These are phyloP conservation scores for Iselma pallidipennis DNA, from an alignment of 2,888 invertebrate species.

Conservation along the genomic window DNA sequence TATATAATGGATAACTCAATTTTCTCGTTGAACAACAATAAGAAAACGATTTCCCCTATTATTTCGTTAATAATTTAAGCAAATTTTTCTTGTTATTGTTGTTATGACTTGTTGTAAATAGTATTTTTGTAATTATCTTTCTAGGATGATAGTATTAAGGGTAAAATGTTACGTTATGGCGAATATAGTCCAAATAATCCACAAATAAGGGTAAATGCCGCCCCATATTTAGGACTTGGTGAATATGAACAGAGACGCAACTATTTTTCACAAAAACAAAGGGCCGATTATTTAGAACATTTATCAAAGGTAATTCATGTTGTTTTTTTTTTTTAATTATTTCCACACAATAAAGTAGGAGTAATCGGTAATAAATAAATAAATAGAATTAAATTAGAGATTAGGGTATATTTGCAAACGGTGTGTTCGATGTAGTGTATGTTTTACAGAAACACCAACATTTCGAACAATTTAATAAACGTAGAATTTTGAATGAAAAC, in stretches of 20 bases:
- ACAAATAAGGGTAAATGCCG: constrained; percentile 54
- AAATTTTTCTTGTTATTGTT: background rate
- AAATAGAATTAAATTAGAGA: background rate
- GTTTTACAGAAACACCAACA: constrained; percentile 44
- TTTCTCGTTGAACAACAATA: too few species aligned
- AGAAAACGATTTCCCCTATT: too few species aligned
- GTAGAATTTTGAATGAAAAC: constrained; percentile 29
- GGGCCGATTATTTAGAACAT: constrained; percentile 63
- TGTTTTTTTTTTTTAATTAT: background rate
- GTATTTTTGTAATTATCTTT: constrained; percentile 10
- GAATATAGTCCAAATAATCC: constrained; percentile 68
- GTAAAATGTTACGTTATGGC: constrained; percentile 62
- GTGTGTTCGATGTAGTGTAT: background rate
- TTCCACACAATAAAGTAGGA: too few species aligned
- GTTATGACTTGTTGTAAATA: background rate
- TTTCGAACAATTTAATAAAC: constrained; percentile 36
- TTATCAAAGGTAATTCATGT: constrained; percentile 58
- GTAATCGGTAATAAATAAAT: too few species aligned
- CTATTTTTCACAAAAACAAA: constrained; percentile 59
- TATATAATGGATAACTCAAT: too few species aligned
- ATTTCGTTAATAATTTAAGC: too few species aligned
- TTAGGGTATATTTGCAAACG: background rate
- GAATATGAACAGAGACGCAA: constrained; percentile 63
- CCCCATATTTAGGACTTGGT: constrained; percentile 63
- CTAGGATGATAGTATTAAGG: constrained; percentile 45